phyloP scores from a whole-genome alignment of 2,888 invertebrate genomes.

The Hermaeophaga mercurialis region DNA sequence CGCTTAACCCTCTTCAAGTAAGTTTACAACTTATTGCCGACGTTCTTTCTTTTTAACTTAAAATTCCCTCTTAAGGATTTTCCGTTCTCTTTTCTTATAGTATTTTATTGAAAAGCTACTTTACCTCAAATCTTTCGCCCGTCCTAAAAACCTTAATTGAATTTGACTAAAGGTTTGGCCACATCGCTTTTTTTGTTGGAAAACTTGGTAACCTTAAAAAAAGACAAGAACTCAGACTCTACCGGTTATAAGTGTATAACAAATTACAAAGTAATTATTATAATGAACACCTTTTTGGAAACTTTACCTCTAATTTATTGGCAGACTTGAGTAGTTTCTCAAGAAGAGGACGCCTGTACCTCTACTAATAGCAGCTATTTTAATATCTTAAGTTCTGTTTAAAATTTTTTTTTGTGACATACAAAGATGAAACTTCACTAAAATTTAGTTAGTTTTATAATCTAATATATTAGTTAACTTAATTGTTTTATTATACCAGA shows the following conservation, averaged over 20 bases:
- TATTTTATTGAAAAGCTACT: conserved; percentile 17
- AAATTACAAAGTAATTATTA: conserved; percentile 26
- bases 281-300: conserved; percentile 21
- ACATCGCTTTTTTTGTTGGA: conserved; percentile 9
- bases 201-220: conserved; percentile 18
- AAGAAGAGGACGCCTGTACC: conserved; percentile 9
- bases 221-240: conserved; percentile 5
- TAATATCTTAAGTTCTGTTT: neutral
- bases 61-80: conserved; percentile 8
- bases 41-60: neutral
- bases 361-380: conserved; percentile 7
- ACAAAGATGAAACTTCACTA: no score
- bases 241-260: conserved; percentile 22
- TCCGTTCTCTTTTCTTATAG: conserved; percentile 6
- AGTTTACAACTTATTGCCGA: neutral
- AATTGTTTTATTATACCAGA: no score
- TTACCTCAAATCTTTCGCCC: conserved; percentile 14
- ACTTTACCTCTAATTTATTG: conserved; percentile 23
- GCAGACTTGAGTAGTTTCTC: conserved; percentile 16
- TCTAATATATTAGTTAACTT: no score
- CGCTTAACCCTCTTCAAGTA: no score
- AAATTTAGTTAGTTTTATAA: no score
- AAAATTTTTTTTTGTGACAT: no score
- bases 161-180: conserved; percentile 16
- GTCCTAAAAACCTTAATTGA: conserved; percentile 20